phyloP scores from a whole-genome alignment of 2,113 vertebrate genomes.

The Mormyrus lacerda region DNA sequence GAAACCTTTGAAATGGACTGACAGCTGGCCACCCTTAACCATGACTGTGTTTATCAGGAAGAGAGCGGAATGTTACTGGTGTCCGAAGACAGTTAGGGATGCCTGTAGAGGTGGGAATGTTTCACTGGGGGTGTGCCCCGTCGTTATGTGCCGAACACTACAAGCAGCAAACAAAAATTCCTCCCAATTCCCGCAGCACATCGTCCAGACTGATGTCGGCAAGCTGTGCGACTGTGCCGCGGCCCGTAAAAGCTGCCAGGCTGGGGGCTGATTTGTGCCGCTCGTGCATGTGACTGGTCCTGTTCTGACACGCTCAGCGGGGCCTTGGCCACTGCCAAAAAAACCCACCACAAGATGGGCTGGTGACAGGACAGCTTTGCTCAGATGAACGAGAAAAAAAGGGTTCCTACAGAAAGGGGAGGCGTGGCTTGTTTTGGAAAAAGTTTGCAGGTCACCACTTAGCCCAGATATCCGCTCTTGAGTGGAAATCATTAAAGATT shows the following conservation, averaged over 20 bases:
- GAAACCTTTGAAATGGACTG: not conserved
- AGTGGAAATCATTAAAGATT: not conserved
- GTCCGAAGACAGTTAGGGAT: not conserved
- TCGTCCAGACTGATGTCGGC: not conserved
- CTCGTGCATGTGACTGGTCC: not conserved
- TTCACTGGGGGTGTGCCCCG: not conserved
- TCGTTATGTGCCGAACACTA: not conserved
- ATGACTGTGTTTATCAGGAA: not conserved
- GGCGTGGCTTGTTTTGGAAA: not conserved
- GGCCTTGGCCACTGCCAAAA: not conserved
- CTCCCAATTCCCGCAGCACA: not conserved
- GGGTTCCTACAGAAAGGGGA: not conserved
- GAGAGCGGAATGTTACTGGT: not conserved
- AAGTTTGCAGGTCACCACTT: not conserved
- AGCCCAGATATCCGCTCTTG: not conserved
- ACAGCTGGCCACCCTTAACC: not conserved
- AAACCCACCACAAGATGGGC: not conserved
- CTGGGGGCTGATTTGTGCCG: too few species aligned
- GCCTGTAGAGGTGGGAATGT: not conserved
- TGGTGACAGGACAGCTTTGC: not conserved
- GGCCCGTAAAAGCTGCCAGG: not conserved
- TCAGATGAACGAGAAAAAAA: not conserved
- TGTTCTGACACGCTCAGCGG: not conserved
- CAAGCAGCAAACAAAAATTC: not conserved
- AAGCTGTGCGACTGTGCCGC: not conserved